phyloP scores from a whole-genome alignment of 35 echinoderm and acorn worm species.

The Strongylocentrotus purpuratus region DNA sequence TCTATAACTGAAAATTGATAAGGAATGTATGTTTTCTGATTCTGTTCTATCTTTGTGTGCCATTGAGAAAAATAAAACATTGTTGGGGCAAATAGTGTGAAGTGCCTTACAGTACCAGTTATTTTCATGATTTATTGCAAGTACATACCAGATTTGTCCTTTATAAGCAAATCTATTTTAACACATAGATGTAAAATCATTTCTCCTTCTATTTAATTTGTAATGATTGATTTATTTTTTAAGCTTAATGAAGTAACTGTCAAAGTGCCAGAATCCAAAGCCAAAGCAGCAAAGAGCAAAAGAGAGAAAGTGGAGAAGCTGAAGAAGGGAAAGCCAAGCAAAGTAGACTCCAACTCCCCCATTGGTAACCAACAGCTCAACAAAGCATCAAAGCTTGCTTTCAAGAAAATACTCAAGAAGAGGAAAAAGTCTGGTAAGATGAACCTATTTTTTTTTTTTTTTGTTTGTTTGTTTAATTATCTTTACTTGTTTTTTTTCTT shows the following conservation, averaged over 20 bases:
- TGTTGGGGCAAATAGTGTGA: too few relatives aligned
- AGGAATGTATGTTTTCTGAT: too few relatives aligned
- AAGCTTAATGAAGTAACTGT: slow-evolving; percentile 66
- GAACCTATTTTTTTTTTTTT: too few relatives aligned
- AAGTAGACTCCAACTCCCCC: slow-evolving; percentile 32
- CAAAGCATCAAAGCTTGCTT: slow-evolving; percentile 68
- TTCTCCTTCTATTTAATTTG: background rate
- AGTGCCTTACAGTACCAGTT: background rate
- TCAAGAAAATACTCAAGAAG: slow-evolving; percentile 90
- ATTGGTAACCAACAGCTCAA: slow-evolving; percentile 73
- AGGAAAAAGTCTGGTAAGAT: slow-evolving; percentile 75
- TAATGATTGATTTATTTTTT: too few relatives aligned
- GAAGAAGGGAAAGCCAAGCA: slow-evolving; percentile 45
- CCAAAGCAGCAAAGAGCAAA: slow-evolving; percentile 18
- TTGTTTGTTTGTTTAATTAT: background rate
- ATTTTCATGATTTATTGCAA: background rate
- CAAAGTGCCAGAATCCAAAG: slow-evolving; percentile 48
- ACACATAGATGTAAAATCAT: background rate
- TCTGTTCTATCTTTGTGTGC: too few relatives aligned
- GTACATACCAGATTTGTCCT: background rate
- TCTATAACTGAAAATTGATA: too few relatives aligned
- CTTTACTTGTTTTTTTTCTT: too few relatives aligned
- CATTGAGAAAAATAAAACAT: too few relatives aligned
- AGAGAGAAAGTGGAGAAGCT: slow-evolving; percentile 31
- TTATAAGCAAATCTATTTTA: background rate